Base-by-base conservation (phyloP, 2,113 vertebrate genomes). In the Podarcis raffonei region DNA sequence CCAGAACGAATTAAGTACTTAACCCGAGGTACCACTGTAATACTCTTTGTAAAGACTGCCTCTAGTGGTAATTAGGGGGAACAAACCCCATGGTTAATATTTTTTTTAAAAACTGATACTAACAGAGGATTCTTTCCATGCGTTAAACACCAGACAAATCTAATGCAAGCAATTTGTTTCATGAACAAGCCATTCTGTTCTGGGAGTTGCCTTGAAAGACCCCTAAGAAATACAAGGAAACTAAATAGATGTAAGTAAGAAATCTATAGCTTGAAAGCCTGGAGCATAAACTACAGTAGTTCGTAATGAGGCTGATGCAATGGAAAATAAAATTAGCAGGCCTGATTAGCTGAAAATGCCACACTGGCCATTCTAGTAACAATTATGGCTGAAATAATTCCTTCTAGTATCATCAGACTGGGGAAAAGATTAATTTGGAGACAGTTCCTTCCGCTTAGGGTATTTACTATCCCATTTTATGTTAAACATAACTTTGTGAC, bases 341-440 rank as follows among this genome's bases (percentile, higher is more conserved):
- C 32, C 35, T 84, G 74, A 78, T 66, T 71, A 83, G 57, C 65
- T 81, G 74, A 78, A 0, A 18, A 87, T 32, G 5, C 22, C 86
- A 66, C 18, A 48, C 86, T 62, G 0, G 39, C 77, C 78, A 87
- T 88, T 83, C 79, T 59, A 68, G 66, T 91, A 37, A 22, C 75
- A 84, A 68, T 27, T 11, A 27, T 66, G 53, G 35, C 4, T 20
- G 30, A 77, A 37, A 91, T 39, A 77, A 77, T 77, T 77, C 35
- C 37, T 48, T 42, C 68, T 90, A 76, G 84, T 35, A 72, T 88
- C 74, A 83, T 69, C 42, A 75, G 83, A 5, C 82, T 90, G 87
- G 86, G 85, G 93, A 87, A 89, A 86, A 22, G 69, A 81, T 25
- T 90, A 76, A 88, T 91, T 90, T 83, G 80, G 68, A 88, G 84